Evolutionary conservation across 1,140 invertebrate genomes (phyloP).

Genomic region (Drosophila virilis): DNA sequence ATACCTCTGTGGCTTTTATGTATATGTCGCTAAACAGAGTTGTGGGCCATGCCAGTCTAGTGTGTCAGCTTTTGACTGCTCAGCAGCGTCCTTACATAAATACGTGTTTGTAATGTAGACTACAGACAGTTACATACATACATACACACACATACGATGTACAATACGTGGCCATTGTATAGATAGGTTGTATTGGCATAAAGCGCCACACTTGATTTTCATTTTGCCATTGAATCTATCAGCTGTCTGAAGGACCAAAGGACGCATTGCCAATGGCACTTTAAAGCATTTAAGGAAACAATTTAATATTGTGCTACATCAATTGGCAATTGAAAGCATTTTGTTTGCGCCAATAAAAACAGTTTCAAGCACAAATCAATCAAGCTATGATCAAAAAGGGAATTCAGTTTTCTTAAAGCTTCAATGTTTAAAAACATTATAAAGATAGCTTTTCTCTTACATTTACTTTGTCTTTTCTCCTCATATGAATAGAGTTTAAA

Average conservation of each 20-base stretch:
- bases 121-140: neutral
- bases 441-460: too few species aligned
- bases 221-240: slow-evolving; percentile 17
- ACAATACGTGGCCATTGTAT: neutral
- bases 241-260: slow-evolving; percentile 18
- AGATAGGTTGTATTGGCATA: slow-evolving; percentile 12
- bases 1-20: slow-evolving; percentile 9
- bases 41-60: slow-evolving; percentile 21
- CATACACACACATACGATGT: neutral
- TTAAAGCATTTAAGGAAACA: slow-evolving; percentile 8
- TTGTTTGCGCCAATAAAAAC: neutral
- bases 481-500: too few species aligned
- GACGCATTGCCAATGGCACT: slow-evolving; percentile 18
- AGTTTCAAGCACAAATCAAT: too few species aligned
- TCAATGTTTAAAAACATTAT: too few species aligned
- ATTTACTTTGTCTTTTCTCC: too few species aligned
- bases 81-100: slow-evolving; percentile 6
- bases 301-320: slow-evolving; percentile 2
- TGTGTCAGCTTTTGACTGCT: slow-evolving; percentile 34
- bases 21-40: slow-evolving; percentile 1
- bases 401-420: too few species aligned
- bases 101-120: neutral
- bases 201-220: slow-evolving; percentile 26
- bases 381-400: too few species aligned
- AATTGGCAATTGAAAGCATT: neutral